Evolutionary conservation across 2,888 invertebrate species (phyloP), one percentile per base, ranked within the genome.

Genomic region (Cheilosia pagana): DNA sequence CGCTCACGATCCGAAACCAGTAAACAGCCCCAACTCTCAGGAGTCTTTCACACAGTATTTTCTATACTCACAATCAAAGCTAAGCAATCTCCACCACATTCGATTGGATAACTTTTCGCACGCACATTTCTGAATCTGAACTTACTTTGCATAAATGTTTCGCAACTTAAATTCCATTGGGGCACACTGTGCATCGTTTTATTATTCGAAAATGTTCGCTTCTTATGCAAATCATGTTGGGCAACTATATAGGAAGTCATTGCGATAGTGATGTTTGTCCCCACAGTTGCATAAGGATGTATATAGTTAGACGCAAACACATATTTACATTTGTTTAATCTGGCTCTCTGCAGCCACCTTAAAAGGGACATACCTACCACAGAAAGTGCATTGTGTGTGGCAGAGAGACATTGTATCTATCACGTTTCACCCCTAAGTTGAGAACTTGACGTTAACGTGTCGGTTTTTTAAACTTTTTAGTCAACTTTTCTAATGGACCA

Each of bases 31-130:
- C 12, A 16, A 10, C 35, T n/a, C 53, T 53, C 16, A 1, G 5
- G 48, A 50, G 53, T 16, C 55, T 41, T 62, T 31, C 48, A 50
- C 55, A 19, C 55, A 62, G 21, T 62, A 55, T 55, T 23, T 19
- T n/a, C 41, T 57, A 70, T 57, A 70, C 3, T 35, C 35, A 12
- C 12, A 35, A 81, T 76, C 76, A 63, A 50, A 41, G 62, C 75
- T 43, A 55, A 75, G 25, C 57, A 67, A 81, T 81, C 81, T 81
- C 52, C 35, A 45, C 28, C 70, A 35, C 76, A 70, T 50, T 52
- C 76, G 81, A 81, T 81, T 81, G 63, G 63, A 81, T 81, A 76
- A 70, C 76, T 81, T 76, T 81, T 70, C 81, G 76, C 81, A 81
- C 81, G 81, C 81, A 81, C 76, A 76, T 81, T 70, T 50, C 39